These are phyloP conservation scores for Eutrigla gurnardus DNA, from an alignment of 2,797 vertebrate genomes.

Conservation along the genomic window DNA sequence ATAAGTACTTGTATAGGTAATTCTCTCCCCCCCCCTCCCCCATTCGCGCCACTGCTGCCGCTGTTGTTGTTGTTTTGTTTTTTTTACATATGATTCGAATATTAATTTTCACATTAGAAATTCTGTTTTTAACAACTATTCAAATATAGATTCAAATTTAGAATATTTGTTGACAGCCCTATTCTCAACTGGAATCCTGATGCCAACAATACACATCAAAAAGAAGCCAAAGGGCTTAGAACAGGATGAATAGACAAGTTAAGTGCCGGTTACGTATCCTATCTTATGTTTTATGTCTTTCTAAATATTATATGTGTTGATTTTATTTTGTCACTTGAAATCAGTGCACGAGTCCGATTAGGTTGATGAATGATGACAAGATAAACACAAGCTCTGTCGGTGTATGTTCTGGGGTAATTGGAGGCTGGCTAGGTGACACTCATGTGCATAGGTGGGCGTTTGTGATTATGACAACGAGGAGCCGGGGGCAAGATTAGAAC, in stretches of 20 bases:
- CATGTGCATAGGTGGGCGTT: constrained; percentile 17
- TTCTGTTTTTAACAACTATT: too few species aligned
- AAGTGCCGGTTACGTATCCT: too few species aligned
- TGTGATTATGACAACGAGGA: constrained; percentile 16
- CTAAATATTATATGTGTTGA: neutral
- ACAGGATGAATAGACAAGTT: neutral
- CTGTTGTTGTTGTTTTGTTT: too few species aligned
- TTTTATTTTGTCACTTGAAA: neutral
- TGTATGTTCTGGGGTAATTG: constrained; percentile 57
- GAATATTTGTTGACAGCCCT: too few species aligned
- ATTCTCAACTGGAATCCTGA: too few species aligned
- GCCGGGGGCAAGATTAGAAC: neutral
- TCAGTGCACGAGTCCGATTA: constrained; percentile 3
- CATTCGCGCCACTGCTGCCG: too few species aligned
- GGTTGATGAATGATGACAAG: constrained; percentile 38
- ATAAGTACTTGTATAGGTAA: too few species aligned
- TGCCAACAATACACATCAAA: too few species aligned
- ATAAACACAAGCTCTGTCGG: constrained; percentile 16
- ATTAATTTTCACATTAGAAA: too few species aligned
- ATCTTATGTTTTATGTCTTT: neutral
- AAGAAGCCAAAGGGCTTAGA: neutral
- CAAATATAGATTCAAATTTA: too few species aligned
- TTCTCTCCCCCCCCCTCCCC: too few species aligned
- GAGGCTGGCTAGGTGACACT: constrained; percentile 38
- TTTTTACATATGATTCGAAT: too few species aligned